Base-by-base conservation (phyloP, 2,797 vertebrate species). In the Myioborus miniatus region DNA sequence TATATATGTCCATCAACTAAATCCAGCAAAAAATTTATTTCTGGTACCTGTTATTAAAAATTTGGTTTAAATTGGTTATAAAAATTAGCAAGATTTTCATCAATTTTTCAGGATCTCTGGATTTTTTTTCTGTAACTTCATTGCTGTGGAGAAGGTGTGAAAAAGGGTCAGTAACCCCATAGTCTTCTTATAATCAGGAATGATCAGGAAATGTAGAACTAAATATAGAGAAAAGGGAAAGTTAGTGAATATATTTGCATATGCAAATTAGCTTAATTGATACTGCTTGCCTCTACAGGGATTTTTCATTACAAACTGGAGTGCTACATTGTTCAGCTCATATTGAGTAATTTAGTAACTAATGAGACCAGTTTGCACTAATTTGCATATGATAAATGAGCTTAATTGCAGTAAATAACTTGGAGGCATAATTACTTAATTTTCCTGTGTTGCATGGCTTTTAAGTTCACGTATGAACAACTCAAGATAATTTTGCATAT, bases 391-490 rank as follows among this genome's bases (percentile, higher is more conserved):
- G 98, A 98, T 98, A 98, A 98, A 98, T 98, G 98, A 98, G 98
- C 98, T 98, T 98, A 98, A 98, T 98, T 98, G 98, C 98, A 98
- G 98, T 98, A 98, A 98, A 98, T 98, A 98, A 98, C 98, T 98
- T 98, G 98, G 98, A 98, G 98, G 98, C 98, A 98, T 98, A 98
- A 98, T 98, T 98, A 98, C 98, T 98, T 98, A 98, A 98, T 98
- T 98, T 98, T 98, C 98, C 98, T 98, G 98, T 98, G 98, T 98
- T 98, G 98, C 98, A 98, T 95, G 98, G 98, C 98, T 98, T 98
- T 98, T 98, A 98, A 98, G 98, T 98, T 98, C 98, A 98, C 97
- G 96, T 98, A 97, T 98, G 98, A 98, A 98, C 98, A 98, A 98
- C 98, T 98, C 98, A 98, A 98, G 98, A 98, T 98, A 98, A 98